Conservation (phyloP, 2,113 vertebrate genomes). For the Sinocyclocheilus grahami region DNA sequence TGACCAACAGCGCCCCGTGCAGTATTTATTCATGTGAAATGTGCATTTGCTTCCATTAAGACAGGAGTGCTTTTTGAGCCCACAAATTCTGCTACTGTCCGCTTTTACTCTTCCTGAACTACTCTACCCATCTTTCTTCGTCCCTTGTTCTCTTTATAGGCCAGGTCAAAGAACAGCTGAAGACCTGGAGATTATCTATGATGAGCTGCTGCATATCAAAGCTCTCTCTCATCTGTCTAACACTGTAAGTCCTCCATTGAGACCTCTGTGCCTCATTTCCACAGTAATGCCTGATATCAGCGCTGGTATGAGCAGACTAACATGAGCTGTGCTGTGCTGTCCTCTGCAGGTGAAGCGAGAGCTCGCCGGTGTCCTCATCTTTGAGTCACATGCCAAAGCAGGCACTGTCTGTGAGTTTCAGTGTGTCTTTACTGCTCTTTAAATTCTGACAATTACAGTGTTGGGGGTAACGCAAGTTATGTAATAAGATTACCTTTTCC, state of each 20-base stretch:
- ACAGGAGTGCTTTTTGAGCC: neutral
- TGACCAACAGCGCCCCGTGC: slow-evolving; percentile 39
- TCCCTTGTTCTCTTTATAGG: slow-evolving; percentile 67
- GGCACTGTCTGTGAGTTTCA: slow-evolving; percentile 89
- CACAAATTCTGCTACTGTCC: neutral
- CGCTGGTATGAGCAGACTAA: neutral
- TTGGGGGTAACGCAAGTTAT: neutral
- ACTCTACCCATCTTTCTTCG: neutral
- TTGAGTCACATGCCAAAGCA: slow-evolving; percentile 96
- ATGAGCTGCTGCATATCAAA: slow-evolving; percentile 98
- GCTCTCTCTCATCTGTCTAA: slow-evolving; percentile 97
- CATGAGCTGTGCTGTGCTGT: neutral
- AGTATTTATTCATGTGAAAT: neutral
- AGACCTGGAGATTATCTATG: slow-evolving; percentile 97
- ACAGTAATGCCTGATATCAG: neutral
- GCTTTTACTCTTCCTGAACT: slow-evolving; percentile 21
- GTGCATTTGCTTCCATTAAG: neutral
- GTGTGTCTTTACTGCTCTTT: neutral
- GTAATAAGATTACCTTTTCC: neutral
- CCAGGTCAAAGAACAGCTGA: slow-evolving; percentile 94
- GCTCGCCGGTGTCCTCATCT: slow-evolving; percentile 93
- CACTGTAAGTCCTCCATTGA: slow-evolving; percentile 81
- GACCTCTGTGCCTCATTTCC: slow-evolving; percentile 7
- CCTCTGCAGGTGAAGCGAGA: slow-evolving; percentile 88
- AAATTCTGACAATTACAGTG: neutral